A percentile compares a stretch with the other conserved stretches of the same genome.
Conservation (phyloP, 2,888 invertebrate genomes). For the Mimas tiliae region DNA sequence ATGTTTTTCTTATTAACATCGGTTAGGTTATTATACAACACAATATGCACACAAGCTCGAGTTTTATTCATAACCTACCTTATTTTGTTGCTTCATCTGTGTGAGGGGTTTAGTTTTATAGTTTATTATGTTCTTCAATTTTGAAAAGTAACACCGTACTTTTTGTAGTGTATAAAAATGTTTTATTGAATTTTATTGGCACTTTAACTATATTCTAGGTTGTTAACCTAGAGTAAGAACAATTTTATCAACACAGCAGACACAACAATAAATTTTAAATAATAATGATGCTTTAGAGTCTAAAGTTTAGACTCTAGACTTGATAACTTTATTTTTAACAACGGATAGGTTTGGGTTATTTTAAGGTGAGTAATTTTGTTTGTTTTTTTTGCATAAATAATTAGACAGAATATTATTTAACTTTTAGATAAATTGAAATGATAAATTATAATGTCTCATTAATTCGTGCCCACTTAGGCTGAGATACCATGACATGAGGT, state of each 20-base stretch:
- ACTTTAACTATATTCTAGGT: neutral
- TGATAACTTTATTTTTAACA: slow-evolving; percentile 11
- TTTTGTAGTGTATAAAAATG: neutral
- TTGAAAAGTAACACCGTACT: neutral
- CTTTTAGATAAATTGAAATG: neutral
- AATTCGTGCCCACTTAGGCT: too few species aligned
- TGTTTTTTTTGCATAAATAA: too few species aligned
- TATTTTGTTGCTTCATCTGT: neutral
- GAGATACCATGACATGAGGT: too few species aligned
- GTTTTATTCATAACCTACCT: neutral
- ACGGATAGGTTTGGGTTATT: neutral
- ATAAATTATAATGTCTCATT: too few species aligned
- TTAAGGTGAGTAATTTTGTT: neutral
- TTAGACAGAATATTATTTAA: too few species aligned
- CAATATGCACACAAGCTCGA: too few species aligned
- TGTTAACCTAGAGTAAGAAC: slow-evolving; percentile 1
- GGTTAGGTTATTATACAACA: too few species aligned
- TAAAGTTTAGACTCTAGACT: neutral
- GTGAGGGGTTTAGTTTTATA: neutral
- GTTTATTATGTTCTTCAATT: neutral
- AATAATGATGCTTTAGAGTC: too few species aligned
- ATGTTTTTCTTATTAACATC: too few species aligned
- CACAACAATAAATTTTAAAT: neutral
- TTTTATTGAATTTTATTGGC: neutral
- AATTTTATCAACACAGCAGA: slow-evolving; percentile 3